Conservation (phyloP, 2,113 vertebrate genomes). For the Dascyllus trimaculatus region DNA sequence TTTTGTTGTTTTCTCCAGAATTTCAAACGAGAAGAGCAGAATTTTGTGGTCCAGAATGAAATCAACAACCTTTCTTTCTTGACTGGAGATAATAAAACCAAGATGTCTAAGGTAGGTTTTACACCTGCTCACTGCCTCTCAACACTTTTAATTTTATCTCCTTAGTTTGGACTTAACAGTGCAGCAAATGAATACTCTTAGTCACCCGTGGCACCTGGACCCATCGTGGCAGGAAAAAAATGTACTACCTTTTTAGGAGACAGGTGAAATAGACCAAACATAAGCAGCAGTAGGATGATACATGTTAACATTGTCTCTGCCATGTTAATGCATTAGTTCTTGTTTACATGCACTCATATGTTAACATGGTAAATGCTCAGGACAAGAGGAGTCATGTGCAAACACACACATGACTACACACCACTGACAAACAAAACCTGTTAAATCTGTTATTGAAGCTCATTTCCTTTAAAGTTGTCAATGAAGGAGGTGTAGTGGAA, state of each 20-base stretch:
- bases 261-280: not conserved
- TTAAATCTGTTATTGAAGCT: not conserved
- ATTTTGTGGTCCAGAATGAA: slow-evolving; percentile 99
- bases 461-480: no score
- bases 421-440: not conserved
- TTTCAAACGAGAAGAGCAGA: slow-evolving; percentile 99
- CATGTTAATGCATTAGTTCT: slow-evolving; percentile 1
- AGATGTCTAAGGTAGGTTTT: slow-evolving; percentile 95
- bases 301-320: slow-evolving; percentile 44
- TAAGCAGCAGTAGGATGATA: not conserved
- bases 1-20: slow-evolving; percentile 83
- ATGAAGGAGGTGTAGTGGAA: not conserved
- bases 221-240: not conserved
- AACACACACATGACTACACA: slow-evolving; percentile 14
- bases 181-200: not conserved
- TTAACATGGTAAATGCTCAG: slow-evolving; percentile 27
- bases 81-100: slow-evolving; percentile 97
- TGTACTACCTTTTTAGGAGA: not conserved
- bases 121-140: not conserved
- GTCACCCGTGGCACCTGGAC: not conserved
- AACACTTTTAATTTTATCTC: not conserved
- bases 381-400: not conserved
- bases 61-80: slow-evolving; percentile 99
- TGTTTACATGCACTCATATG: slow-evolving; percentile 43
- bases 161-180: not conserved